Evolutionary conservation across 2,888 invertebrate genomes (phyloP).

Genomic region (Trachelus iudaicus): DNA sequence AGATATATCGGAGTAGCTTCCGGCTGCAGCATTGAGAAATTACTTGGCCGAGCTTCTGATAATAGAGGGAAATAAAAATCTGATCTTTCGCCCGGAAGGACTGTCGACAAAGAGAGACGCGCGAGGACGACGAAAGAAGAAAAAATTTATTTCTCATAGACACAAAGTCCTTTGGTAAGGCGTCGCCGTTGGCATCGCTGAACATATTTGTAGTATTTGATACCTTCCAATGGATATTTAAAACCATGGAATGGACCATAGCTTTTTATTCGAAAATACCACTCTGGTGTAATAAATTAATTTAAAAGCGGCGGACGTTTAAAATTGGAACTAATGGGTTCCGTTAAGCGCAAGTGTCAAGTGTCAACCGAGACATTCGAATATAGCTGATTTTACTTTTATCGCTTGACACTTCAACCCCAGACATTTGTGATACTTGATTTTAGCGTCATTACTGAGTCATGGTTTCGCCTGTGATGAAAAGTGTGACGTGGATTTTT

Average conservation of each 20-base stretch:
- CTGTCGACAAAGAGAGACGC: neutral
- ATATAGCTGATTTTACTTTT: neutral
- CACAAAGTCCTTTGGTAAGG: neutral
- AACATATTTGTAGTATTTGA: neutral
- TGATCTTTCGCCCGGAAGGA: neutral
- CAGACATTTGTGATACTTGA: neutral
- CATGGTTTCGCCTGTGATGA: neutral
- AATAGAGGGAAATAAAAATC: neutral
- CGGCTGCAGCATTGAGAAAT: constrained; percentile 47
- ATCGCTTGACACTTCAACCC: neutral
- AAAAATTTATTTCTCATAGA: neutral
- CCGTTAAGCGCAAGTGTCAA: neutral
- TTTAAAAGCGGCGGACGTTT: neutral
- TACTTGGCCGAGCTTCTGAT: neutral
- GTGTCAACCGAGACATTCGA: neutral
- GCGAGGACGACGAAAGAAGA: neutral
- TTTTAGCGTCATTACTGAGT: neutral
- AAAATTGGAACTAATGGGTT: neutral
- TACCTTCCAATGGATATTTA: neutral
- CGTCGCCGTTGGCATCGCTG: neutral
- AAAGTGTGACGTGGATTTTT: neutral
- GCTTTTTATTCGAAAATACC: neutral
- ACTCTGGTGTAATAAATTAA: neutral
- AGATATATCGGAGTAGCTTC: constrained; percentile 58
- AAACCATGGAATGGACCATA: neutral